Conservation (phyloP, 2,113 vertebrate species). For the Excalfactoria chinensis region DNA sequence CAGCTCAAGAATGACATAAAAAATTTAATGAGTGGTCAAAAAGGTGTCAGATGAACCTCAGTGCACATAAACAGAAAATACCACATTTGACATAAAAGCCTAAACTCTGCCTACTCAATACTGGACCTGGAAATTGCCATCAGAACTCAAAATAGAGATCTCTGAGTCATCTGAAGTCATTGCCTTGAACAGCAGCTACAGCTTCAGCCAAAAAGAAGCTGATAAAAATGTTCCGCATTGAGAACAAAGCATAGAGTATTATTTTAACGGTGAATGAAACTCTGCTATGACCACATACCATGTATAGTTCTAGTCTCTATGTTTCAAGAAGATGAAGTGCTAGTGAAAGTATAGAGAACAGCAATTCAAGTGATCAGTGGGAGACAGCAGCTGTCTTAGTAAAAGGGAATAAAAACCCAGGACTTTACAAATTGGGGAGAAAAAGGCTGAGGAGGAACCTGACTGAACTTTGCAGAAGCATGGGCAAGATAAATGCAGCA, state of each 20-base stretch:
- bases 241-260: neutral
- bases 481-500: fast-evolving
- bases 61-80: fast-evolving
- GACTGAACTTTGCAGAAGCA: neutral
- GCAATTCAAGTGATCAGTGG: neutral
- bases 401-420: neutral
- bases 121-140: neutral
- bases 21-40: neutral
- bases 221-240: neutral
- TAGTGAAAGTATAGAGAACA: neutral
- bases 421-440: neutral
- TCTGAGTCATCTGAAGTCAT: neutral
- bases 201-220: neutral
- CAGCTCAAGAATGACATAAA: neutral
- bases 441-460: neutral
- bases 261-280: neutral
- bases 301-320: neutral
- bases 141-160: neutral
- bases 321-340: neutral
- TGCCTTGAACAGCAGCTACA: neutral
- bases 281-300: neutral
- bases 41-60: neutral
- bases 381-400: neutral
- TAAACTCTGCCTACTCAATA: neutral
- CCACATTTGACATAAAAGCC: neutral